Evolutionary conservation across 2,113 vertebrate species (phyloP).

Genomic region (Dromas ardeola): DNA sequence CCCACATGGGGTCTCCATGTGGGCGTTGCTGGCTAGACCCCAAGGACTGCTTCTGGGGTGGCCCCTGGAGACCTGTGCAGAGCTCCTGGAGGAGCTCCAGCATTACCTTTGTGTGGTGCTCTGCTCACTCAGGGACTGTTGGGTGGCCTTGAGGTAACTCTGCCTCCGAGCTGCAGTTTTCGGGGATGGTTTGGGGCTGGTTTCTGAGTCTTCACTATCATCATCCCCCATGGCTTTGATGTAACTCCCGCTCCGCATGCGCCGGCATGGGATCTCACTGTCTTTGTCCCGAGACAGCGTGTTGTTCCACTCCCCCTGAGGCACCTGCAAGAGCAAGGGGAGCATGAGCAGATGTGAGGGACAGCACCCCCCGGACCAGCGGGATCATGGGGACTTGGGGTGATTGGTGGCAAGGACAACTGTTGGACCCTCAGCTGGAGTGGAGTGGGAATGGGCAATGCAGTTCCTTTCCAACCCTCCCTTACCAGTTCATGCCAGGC

Average conservation of each 20-base stretch:
- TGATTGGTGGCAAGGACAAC: background rate
- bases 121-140: slow-evolving; percentile 97
- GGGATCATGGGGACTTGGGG: background rate
- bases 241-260: slow-evolving; percentile 98
- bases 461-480: background rate
- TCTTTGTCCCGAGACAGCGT: slow-evolving; percentile 84
- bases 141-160: slow-evolving; percentile 99
- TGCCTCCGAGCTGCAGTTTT: slow-evolving; percentile 94
- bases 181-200: slow-evolving; percentile 95
- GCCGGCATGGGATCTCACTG: slow-evolving; percentile 91
- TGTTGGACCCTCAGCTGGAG: background rate
- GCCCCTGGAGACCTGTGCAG: background rate
- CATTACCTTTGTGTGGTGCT: slow-evolving; percentile 93
- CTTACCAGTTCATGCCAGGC: slow-evolving; percentile 1
- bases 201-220: slow-evolving; percentile 95
- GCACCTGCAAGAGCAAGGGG: slow-evolving; percentile 69
- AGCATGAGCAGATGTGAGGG: background rate
- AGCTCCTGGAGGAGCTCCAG: background rate
- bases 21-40: background rate
- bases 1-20: background rate
- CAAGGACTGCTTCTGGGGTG: background rate
- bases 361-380: background rate
- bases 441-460: background rate
- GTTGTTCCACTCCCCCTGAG: slow-evolving; percentile 90
- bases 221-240: slow-evolving; percentile 99